Evolutionary conservation across 1,140 invertebrate species (phyloP), one percentile per base, ranked within the genome.

Genomic region (Mactra quadrangularis): DNA sequence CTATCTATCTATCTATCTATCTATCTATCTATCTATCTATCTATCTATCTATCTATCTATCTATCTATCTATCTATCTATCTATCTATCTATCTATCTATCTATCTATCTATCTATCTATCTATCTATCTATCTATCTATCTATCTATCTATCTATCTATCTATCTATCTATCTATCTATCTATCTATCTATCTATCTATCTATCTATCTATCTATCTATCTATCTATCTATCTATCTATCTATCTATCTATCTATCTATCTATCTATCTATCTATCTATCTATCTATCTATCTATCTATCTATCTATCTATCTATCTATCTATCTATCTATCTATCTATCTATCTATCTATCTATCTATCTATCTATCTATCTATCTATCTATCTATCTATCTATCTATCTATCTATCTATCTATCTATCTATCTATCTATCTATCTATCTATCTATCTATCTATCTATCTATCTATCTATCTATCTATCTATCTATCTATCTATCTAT

Each of bases 301-400:
- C 45, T 47, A 19, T 47, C 45, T 47, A 19, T 47, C 45, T 47
- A 19, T 47, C 45, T 47, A 19, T 47, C 45, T 47, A 19, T 47
- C 45, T 47, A 19, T 47, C 45, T 47, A 19, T 47, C 45, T 47
- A 19, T 47, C 45, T 47, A 19, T 47, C 45, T 47, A 19, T 47
- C 45, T 47, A 19, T 47, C 45, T 47, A 19, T 47, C 45, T 47
- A 19, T 47, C 45, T 47, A 19, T 47, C 45, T 47, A 19, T 47
- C 45, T 47, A 19, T 47, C 45, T 47, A 19, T 47, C 45, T 47
- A 19, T 47, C 45, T 47, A 19, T 47, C 45, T 47, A 19, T 47
- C 55, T 22, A 22, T 59, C 55, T 59, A 22, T 59, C 55, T 59
- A 22, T 59, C 55, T 59, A 22, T 59, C 55, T 59, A 22, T 59